Base-by-base conservation (phyloP, 2,888 invertebrate genomes). In the Omphaloscelis lunosa region DNA sequence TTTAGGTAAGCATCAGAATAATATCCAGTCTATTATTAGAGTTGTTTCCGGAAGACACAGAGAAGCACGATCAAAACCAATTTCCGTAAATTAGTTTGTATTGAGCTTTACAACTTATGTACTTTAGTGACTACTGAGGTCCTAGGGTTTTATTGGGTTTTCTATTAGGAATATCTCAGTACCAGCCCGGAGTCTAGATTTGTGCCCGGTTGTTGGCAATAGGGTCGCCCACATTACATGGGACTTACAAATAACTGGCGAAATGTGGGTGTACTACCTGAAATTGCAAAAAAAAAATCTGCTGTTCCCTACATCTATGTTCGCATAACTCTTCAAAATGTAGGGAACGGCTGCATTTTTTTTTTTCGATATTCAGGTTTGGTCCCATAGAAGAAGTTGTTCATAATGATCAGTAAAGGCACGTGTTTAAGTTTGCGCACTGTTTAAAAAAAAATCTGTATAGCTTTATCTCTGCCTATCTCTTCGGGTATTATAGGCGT, bases 11-110 rank as follows among this genome's bases (percentile, higher is more conserved):
- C n/a, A 27, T 48, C 15, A 9, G 48, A 39, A 0, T 69, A 69
- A 78, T 78, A 77, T 78, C 45, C 45, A 27, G 53, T 62, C 7
- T 27, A 45, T 61, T 9, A 68, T 27, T 45, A n/a, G n/a, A 27
- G 41, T 45, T 45, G 12, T 34, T 62, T 29, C 27, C 45, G 61
- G 34, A 74, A 17, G 27, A 27, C 34, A 27, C 72, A 58, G n/a
- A 1, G n/a, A 9, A 34, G 27, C 45, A 62, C 53, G 48, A 34
- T 69, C 8, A 77, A 68, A 61, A 27, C 2, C 45, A 77, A 70
- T 78, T 56, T 78, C 23, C 78, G 11, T 74, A 4, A 23, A 39
- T 72, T 58, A 20, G 53, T 70, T 23, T 51, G 11, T 20, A 27
- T 39, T 20, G 9, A 6, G 27, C 20, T 41, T 45, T 7, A 20